phyloP scores from a whole-genome alignment of 2,113 vertebrate genomes.

The Gobiocypris rarus region DNA sequence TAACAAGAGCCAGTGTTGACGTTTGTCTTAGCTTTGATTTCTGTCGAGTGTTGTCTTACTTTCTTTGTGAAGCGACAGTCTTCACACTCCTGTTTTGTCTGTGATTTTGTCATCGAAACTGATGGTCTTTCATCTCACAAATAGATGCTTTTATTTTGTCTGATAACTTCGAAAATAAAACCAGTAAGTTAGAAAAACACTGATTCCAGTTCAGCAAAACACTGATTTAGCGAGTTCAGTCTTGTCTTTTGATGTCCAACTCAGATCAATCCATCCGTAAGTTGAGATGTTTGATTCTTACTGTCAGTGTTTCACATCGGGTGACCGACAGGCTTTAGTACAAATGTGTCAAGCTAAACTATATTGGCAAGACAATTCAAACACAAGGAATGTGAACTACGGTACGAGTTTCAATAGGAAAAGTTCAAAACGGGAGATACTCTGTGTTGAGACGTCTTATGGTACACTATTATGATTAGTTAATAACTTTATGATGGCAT shows the following conservation, averaged over 20 bases:
- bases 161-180: not conserved
- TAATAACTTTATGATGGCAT: slow-evolving; percentile 7
- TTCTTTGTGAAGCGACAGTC: not conserved
- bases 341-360: not conserved
- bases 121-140: slow-evolving; percentile 13
- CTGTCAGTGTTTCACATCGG: slow-evolving; percentile 19
- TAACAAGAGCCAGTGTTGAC: slow-evolving; percentile 10
- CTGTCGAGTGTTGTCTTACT: not conserved
- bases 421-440: not conserved
- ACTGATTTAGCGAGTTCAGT: not conserved
- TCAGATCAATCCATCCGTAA: not conserved
- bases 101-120: not conserved
- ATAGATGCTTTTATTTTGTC: not conserved
- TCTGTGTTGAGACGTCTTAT: not conserved
- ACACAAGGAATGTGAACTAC: not conserved
- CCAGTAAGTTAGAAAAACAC: slow-evolving; percentile 17
- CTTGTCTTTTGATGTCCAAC: not conserved
- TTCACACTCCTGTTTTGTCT: not conserved
- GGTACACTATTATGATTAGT: slow-evolving; percentile 20
- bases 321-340: not conserved
- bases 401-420: not conserved
- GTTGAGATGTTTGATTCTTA: not conserved
- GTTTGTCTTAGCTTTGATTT: not conserved
- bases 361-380: not conserved
- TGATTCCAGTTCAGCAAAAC: slow-evolving; percentile 19